A percentile compares a stretch with the other conserved stretches of the same genome.
Evolutionary conservation across 2,888 invertebrate genomes (phyloP).

Genomic region (Apamea epomidion): DNA sequence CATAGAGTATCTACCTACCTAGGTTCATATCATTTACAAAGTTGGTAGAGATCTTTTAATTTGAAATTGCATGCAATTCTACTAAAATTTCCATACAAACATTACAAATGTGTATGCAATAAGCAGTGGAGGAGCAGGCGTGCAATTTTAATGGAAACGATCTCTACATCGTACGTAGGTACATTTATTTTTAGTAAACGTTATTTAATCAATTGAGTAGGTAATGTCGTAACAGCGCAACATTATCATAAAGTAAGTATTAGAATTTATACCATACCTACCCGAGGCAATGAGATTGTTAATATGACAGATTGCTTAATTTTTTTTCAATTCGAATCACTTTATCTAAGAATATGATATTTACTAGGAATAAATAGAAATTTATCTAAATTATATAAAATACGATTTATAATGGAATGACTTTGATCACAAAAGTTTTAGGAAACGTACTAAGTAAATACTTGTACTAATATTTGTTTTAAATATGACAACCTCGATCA

Average conservation of each 20-base stretch:
- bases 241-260: conserved; percentile 20
- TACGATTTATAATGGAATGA: conserved; percentile 73
- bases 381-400: conserved; percentile 62
- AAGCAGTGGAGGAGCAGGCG: not conserved
- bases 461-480: conserved; percentile 32
- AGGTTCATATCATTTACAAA: conserved; percentile 4
- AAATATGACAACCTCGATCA: conserved; percentile 35
- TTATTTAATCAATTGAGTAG: conserved; percentile 34
- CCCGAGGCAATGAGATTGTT: conserved; percentile 52
- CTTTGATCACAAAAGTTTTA: conserved; percentile 73
- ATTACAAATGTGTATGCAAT: not conserved
- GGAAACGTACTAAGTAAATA: conserved; percentile 43
- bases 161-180: not conserved
- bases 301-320: conserved; percentile 8
- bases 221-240: conserved; percentile 2
- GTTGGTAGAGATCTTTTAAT: not conserved
- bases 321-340: conserved; percentile 42
- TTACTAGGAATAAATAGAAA: conserved; percentile 66
- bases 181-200: conserved; percentile 9
- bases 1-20: not conserved
- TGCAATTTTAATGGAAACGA: not conserved
- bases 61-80: not conserved
- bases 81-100: not conserved
- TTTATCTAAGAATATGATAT: conserved; percentile 37
- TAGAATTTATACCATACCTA: conserved; percentile 10